Evolutionary conservation across 2,888 invertebrate species (phyloP).

Genomic region (Orthosia incerta): DNA sequence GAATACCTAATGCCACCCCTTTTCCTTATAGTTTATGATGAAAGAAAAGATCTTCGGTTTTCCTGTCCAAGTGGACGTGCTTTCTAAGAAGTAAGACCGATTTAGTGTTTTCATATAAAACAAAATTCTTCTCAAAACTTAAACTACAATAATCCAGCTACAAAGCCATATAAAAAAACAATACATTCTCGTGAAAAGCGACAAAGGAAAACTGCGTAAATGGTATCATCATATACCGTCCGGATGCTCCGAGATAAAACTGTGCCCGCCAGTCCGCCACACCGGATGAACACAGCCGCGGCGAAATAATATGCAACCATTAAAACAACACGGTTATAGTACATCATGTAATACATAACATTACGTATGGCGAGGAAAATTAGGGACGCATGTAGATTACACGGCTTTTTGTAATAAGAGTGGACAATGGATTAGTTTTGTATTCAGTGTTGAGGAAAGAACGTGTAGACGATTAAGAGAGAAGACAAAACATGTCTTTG

Average conservation of each 20-base stretch:
- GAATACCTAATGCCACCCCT: not conserved
- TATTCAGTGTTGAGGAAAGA: not conserved
- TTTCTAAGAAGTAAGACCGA: slow-evolving; percentile 15
- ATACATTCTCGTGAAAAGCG: slow-evolving; percentile 52
- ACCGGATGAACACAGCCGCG: slow-evolving; percentile 60
- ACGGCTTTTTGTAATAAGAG: slow-evolving; percentile 21
- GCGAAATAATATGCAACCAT: slow-evolving; percentile 63
- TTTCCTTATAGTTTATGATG: not conserved
- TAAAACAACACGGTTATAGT: slow-evolving; percentile 51
- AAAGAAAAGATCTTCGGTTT: not conserved
- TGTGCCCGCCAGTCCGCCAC: slow-evolving; percentile 58
- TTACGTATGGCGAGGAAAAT: slow-evolving; percentile 25
- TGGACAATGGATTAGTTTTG: slow-evolving; percentile 2
- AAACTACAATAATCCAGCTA: slow-evolving; percentile 13
- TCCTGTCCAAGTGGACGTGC: slow-evolving; percentile 1
- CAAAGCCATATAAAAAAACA: not conserved
- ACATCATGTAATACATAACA: slow-evolving; percentile 44
- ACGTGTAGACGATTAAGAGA: not conserved
- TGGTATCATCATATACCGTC: slow-evolving; percentile 25
- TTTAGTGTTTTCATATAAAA: not conserved
- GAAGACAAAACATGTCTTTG: not conserved
- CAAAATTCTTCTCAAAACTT: not conserved
- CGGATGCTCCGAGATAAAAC: slow-evolving; percentile 69
- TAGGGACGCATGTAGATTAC: slow-evolving; percentile 31
- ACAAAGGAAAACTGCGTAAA: slow-evolving; percentile 28